Evolutionary conservation across 2,888 invertebrate genomes (phyloP).

Genomic region (Lycaena phlaeas): DNA sequence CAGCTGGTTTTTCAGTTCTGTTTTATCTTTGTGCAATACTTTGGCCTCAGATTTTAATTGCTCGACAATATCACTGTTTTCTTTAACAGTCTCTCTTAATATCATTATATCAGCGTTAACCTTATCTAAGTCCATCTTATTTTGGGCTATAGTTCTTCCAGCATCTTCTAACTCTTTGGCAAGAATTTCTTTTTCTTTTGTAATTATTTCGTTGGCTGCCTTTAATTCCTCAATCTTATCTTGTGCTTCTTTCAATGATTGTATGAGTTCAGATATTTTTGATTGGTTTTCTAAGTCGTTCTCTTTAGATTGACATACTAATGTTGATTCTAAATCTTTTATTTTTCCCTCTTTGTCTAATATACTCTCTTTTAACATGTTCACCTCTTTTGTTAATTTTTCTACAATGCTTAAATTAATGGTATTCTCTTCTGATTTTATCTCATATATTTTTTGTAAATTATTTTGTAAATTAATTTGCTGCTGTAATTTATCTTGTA

Average conservation of each 20-base stretch:
- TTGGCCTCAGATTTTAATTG: constrained; percentile 42
- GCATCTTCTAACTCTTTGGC: constrained; percentile 44
- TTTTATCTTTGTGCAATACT: constrained; percentile 40
- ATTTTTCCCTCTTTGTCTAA: constrained; percentile 31
- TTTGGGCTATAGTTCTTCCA: constrained; percentile 35
- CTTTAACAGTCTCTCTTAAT: constrained; percentile 43
- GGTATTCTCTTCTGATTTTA: constrained; percentile 34
- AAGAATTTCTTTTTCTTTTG: constrained; percentile 40
- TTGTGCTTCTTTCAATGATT: constrained; percentile 28
- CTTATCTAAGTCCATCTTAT: constrained; percentile 41
- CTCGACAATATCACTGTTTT: constrained; percentile 38
- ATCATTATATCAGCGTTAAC: constrained; percentile 45
- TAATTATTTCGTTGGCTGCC: constrained; percentile 35
- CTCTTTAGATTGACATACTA: constrained; percentile 16
- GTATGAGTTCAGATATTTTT: constrained; percentile 28
- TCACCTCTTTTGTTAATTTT: constrained; percentile 35
- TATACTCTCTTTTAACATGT: constrained; percentile 29
- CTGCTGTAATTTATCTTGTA: constrained; percentile 27
- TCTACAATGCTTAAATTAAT: constrained; percentile 27
- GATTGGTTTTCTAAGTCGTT: constrained; percentile 21
- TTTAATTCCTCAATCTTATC: constrained; percentile 35
- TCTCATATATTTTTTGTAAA: constrained; percentile 31
- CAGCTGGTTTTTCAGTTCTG: constrained; percentile 35
- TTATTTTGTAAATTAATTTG: constrained; percentile 29
- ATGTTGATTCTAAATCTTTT: constrained; percentile 23